Conservation (phyloP, 1,140 invertebrate genomes). For the Orchestia grillus region DNA sequence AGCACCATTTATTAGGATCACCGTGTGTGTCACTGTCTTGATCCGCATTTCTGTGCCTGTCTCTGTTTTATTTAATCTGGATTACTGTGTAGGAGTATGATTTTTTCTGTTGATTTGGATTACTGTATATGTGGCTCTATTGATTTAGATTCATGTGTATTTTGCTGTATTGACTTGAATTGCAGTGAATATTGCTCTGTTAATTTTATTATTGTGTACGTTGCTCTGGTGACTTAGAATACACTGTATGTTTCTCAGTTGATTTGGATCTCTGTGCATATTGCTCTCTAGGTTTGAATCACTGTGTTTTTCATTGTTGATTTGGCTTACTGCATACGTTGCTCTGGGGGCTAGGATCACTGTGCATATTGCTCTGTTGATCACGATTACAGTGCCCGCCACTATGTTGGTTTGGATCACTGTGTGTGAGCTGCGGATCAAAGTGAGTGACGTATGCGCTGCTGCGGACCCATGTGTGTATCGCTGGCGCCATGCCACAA, state of each 20-base stretch:
- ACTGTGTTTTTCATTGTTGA: no score
- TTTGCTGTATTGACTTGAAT: no score
- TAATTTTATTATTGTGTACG: no score
- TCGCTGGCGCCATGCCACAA: not conserved
- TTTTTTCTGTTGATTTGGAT: not conserved
- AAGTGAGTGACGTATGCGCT: not conserved
- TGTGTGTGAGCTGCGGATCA: not conserved
- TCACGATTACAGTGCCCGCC: no score
- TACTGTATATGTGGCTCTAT: not conserved
- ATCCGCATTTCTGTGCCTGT: not conserved
- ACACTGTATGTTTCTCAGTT: no score
- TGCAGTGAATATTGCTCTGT: no score
- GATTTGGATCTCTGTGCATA: not conserved
- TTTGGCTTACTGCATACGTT: no score
- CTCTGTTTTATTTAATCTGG: not conserved
- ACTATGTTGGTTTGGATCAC: not conserved
- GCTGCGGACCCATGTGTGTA: not conserved
- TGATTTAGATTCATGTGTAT: not conserved
- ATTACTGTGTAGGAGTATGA: not conserved
- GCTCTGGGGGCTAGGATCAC: no score
- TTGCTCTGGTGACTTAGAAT: no score
- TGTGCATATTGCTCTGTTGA: no score
- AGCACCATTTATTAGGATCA: not conserved
- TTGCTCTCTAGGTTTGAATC: no score
- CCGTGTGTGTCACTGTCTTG: not conserved